Base-by-base conservation (phyloP, 2,888 invertebrate species). In the Oegoconia quadripuncta region DNA sequence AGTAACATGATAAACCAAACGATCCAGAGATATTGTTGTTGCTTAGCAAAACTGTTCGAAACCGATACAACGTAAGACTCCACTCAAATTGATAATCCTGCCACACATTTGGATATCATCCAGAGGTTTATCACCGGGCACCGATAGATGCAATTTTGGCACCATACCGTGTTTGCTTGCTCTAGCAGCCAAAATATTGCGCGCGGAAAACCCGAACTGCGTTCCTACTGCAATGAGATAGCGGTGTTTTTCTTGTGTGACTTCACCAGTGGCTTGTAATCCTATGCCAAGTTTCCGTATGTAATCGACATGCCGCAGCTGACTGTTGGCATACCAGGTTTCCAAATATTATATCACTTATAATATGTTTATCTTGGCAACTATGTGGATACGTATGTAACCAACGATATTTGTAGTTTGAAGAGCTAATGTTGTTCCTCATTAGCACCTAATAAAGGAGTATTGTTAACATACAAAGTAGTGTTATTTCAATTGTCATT, bases 71-170 rank as follows among this genome's bases (percentile, higher is more conserved):
- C n/a, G n/a, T n/a, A n/a, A n/a, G n/a, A n/a, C n/a, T n/a, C n/a
- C n/a, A n/a, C n/a, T n/a, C n/a, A n/a, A n/a, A n/a, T n/a, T n/a
- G n/a, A n/a, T n/a, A n/a, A n/a, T n/a, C n/a, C n/a, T n/a, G n/a
- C n/a, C 48, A 42, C 55, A 45, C 47, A 48, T 52, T 74, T 77
- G 78, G 77, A 69, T 39, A 30, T 31, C 18, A 45, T 64, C 74
- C 74, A 76, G 60, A 50, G n/a, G n/a, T n/a, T n/a, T 70, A 72
- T 67, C 59, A 53, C 67, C 64, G 64, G 66, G 67, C 67, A 53
- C 50, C 44, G 48, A 55, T 50, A 63, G 52, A 64, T 56, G 52
- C 50, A 49, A 48, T 58, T 61, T 74, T 78, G 77, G 77, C 77
- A 75, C 55, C 28, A 27, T 34, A 41, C 40, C 36, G 38, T 60